Evolutionary conservation across 2,888 invertebrate genomes (phyloP), one percentile per base, ranked within the genome.

Genomic region (Drosophila greeni): DNA sequence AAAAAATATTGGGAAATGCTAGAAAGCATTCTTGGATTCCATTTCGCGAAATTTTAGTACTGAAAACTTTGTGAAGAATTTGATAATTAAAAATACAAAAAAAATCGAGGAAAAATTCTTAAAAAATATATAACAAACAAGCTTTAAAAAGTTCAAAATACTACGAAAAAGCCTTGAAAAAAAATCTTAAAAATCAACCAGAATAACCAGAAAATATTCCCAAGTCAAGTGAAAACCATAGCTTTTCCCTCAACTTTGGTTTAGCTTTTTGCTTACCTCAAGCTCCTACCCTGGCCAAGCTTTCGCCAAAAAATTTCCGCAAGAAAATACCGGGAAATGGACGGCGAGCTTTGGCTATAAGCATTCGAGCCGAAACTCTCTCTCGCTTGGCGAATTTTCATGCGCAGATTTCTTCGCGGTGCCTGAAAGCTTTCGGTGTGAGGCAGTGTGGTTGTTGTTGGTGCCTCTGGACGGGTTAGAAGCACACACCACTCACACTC

Each of bases 391-490:
- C 47, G 6, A 54, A 64, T 64, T 64, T 65, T 59, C 62, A 69
- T 57, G 70, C 70, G 70, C 70, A 70, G 70, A 70, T 70, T 66
- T 62, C 62, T 62, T 62, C 52, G 52, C 29, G 48, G 36, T 31
- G 47, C 42, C 43, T 36, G 16, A 52, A 51, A 66, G 52, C 64
- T 56, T 61, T 62, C 31, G 52, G 55, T 55, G 36, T 18, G 16
- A 14, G 37, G 39, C 37, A 8, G 23, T 24, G 26, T 34, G 52
- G 53, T 67, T 70, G 77, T 64, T 80, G 76, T 23, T 66, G 52
- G 34, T 67, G 72, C 62, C 74, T 18, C 65, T 37, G 76, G 74
- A 72, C 60, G 48, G 67, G 53, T 54, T 71, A 75, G 74, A 40
- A 26, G 33, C 60, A 34, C 56, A 56, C 33, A 39, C 26, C 26